Conservation (phyloP, 2,113 vertebrate species). For the Leucosticte australis region DNA sequence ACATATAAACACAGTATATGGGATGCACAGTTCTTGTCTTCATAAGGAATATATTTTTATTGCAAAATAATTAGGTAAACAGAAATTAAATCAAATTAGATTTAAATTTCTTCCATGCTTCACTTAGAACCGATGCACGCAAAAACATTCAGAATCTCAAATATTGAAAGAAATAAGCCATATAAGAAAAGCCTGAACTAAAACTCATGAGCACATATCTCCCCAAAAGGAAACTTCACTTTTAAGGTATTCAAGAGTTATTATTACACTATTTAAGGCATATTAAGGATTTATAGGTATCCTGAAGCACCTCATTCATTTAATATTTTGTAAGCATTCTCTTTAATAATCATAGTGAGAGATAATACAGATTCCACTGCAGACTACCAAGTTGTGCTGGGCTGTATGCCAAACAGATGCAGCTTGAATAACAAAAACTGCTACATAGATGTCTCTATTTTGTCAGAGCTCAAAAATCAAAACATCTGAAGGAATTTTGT, state of each 20-base stretch:
- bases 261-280: not conserved
- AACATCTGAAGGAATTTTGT: not conserved
- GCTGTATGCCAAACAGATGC: not conserved
- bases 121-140: not conserved
- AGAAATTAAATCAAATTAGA: not conserved
- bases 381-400: not conserved
- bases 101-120: not conserved
- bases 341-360: not conserved
- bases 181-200: not conserved
- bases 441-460: not conserved
- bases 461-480: not conserved
- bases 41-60: not conserved
- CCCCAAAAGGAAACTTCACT: not conserved
- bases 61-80: not conserved
- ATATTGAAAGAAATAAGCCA: not conserved
- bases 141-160: not conserved
- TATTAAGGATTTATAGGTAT: not conserved
- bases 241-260: not conserved
- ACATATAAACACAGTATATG: not conserved
- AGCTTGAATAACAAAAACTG: not conserved
- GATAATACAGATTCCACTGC: not conserved
- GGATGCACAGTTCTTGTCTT: not conserved
- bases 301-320: not conserved
- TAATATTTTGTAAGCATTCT: not conserved
- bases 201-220: not conserved